These are phyloP conservation scores for Pristionchus entomophagus DNA, from an alignment of 2,888 invertebrate species.

Conservation along the genomic window DNA sequence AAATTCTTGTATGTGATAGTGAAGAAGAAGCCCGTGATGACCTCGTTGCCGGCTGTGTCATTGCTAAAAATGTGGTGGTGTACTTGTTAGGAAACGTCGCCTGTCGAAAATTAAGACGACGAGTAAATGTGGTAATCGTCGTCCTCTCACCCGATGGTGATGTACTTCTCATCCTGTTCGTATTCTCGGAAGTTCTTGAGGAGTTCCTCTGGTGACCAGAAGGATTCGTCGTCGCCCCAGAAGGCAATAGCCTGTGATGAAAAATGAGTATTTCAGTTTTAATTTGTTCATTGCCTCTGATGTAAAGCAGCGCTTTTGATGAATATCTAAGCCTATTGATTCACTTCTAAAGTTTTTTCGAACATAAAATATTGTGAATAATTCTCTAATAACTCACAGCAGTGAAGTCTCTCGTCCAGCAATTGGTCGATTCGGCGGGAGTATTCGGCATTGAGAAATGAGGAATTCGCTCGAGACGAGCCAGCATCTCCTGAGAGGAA, in stretches of 20 bases:
- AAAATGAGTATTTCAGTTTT: too few species aligned
- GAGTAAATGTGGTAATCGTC: background rate
- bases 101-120: conserved; percentile 52
- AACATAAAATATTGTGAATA: too few species aligned
- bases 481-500: conserved; percentile 43
- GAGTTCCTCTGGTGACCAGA: conserved; percentile 64
- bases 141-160: conserved; percentile 47
- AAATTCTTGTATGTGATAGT: conserved; percentile 71
- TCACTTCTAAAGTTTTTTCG: background rate
- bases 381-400: conserved; percentile 49
- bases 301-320: background rate
- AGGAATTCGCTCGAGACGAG: conserved; percentile 38
- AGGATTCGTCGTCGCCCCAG: conserved; percentile 70
- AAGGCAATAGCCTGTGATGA: conserved; percentile 62
- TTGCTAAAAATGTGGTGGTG: conserved; percentile 65
- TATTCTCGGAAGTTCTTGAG: conserved; percentile 68
- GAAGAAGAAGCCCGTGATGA: conserved; percentile 72
- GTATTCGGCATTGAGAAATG: conserved; percentile 19
- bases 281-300: too few species aligned
- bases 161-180: conserved; percentile 59
- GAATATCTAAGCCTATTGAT: background rate
- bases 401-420: conserved; percentile 71
- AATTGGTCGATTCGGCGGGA: conserved; percentile 55
- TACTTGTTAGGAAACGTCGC: conserved; percentile 58
- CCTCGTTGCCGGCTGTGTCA: conserved; percentile 57